Percentiles rank a stretch among this genome's conserved stretches.
Conservation (phyloP, 2,797 vertebrate species). For the Acanthiza pusilla region DNA sequence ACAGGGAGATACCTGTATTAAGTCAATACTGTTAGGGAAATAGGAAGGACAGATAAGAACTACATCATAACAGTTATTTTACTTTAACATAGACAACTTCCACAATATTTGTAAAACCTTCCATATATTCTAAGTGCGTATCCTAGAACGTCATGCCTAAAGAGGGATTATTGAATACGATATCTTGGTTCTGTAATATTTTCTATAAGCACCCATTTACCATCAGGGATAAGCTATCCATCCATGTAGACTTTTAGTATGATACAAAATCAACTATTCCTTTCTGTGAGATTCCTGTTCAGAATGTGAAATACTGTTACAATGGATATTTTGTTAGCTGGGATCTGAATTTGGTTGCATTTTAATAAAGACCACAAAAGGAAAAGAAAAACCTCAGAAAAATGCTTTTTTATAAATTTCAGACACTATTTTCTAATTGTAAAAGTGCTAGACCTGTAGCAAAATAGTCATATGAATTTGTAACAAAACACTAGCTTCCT, state of each 20-base stretch:
- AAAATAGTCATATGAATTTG: neutral
- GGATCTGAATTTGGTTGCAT: neutral
- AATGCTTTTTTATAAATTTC: neutral
- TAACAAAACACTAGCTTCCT: neutral
- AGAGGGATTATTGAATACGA: neutral
- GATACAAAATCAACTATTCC: neutral
- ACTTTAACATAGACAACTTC: neutral
- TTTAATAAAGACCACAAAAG: neutral
- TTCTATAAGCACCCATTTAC: neutral
- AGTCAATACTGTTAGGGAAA: neutral
- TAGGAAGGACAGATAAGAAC: neutral
- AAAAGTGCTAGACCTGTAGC: neutral
- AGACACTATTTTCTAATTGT: neutral
- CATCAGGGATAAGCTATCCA: neutral
- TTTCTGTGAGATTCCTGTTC: neutral
- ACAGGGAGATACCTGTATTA: neutral
- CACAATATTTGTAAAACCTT: neutral
- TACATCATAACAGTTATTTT: neutral
- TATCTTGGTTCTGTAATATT: neutral
- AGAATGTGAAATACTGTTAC: neutral
- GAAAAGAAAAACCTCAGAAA: neutral
- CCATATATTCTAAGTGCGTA: neutral
- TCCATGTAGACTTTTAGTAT: neutral
- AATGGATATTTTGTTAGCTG: neutral
- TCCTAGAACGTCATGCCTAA: neutral